Evolutionary conservation across 2,888 invertebrate species (phyloP).

Genomic region (Thalpophila matura): DNA sequence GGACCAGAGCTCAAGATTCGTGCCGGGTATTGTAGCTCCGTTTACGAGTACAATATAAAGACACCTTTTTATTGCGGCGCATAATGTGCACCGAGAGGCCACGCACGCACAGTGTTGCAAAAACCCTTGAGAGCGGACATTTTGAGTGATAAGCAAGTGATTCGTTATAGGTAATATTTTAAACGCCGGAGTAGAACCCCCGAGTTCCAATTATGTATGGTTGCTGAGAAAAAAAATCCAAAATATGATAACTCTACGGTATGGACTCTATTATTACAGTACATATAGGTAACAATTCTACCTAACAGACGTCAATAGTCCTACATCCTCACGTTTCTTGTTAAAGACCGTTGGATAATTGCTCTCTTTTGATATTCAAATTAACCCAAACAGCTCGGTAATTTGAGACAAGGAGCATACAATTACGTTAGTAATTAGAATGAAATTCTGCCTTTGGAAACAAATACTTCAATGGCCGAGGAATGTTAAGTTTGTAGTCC

Average conservation of each 20-base stretch:
- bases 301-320: not conserved
- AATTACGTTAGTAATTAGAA: slow-evolving; percentile 54
- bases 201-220: no score
- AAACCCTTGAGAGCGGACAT: no score
- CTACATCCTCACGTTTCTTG: slow-evolving; percentile 8
- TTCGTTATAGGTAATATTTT: no score
- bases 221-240: not conserved
- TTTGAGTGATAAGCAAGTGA: no score
- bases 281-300: slow-evolving; percentile 8
- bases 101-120: no score
- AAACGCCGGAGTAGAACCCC: no score
- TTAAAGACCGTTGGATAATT: slow-evolving; percentile 29
- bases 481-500: not conserved
- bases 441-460: slow-evolving; percentile 39
- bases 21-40: no score
- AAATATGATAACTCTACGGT: not conserved
- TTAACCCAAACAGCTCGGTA: slow-evolving; percentile 50
- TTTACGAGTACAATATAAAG: no score
- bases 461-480: slow-evolving; percentile 37
- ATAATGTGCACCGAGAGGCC: no score
- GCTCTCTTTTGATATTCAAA: slow-evolving; percentile 56
- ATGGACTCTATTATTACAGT: not conserved
- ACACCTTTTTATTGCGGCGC: no score
- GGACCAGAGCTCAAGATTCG: no score
- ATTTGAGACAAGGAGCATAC: slow-evolving; percentile 49